phyloP scores from a whole-genome alignment of 2,113 vertebrate species.

The Colinus virginianus region DNA sequence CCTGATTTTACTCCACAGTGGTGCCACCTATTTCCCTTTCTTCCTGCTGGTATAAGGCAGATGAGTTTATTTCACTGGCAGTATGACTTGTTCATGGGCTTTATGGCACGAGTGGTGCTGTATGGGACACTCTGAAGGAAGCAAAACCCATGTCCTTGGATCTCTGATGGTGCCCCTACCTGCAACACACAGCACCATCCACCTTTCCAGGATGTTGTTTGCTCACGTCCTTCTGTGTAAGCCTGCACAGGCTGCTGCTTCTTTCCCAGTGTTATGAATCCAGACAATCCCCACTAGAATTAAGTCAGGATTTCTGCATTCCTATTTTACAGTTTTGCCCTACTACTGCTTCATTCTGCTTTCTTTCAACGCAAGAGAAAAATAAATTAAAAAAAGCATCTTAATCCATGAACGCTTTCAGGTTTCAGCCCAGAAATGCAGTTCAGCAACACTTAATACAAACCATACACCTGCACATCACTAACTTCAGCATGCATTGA shows the following conservation, averaged over 20 bases:
- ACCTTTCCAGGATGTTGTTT: neutral
- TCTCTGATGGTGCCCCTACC: accelerated
- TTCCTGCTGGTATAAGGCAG: neutral
- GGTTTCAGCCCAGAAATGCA: neutral
- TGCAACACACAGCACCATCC: accelerated
- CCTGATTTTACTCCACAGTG: neutral
- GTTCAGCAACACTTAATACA: neutral
- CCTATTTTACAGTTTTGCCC: neutral
- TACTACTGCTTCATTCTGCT: neutral
- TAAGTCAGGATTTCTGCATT: neutral
- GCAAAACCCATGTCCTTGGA: neutral
- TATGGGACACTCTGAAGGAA: neutral
- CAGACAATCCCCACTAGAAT: neutral
- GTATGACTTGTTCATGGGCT: neutral
- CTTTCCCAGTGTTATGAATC: neutral
- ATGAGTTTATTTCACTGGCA: neutral
- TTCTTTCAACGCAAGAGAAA: neutral
- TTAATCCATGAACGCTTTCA: neutral
- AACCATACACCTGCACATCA: neutral
- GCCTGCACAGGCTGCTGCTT: neutral
- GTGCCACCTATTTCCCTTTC: neutral
- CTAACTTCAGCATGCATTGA: neutral
- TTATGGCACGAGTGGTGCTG: neutral
- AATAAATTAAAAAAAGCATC: neutral
- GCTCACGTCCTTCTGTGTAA: neutral